A percentile compares a stretch with the other conserved stretches of the same genome.
Evolutionary conservation across 2,888 invertebrate genomes (phyloP).

Genomic region (Heterodera filipjevi): DNA sequence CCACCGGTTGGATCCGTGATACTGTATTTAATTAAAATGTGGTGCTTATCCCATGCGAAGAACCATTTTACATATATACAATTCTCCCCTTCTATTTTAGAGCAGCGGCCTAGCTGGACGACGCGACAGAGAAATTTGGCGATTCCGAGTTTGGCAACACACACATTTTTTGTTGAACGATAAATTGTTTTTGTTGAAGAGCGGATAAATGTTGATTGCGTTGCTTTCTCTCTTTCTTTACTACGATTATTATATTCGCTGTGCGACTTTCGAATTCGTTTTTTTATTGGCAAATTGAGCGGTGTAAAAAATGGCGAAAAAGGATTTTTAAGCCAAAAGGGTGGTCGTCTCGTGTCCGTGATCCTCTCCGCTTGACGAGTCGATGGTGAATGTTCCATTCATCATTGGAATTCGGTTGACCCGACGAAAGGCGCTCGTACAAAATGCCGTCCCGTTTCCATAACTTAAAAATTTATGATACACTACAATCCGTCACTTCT

Average conservation of each 20-base stretch:
- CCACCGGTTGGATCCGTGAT: too few relatives aligned
- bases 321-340: neutral
- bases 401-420: neutral
- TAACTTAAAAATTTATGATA: constrained; percentile 19
- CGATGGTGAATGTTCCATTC: neutral
- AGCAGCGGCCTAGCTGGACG: neutral
- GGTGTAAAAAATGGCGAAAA: neutral
- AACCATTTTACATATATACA: too few relatives aligned
- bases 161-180: neutral
- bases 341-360: neutral
- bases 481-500: too few relatives aligned
- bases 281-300: too few relatives aligned
- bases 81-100: neutral
- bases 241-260: neutral
- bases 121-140: neutral
- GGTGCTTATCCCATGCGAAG: too few relatives aligned
- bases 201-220: constrained; percentile 22
- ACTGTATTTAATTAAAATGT: too few relatives aligned
- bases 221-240: neutral
- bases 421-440: neutral
- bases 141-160: neutral
- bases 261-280: too few relatives aligned
- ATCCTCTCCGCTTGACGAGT: constrained; percentile 19
- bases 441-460: constrained; percentile 20
- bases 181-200: constrained; percentile 26